These are phyloP conservation scores for Drosophila parabipectinata DNA, from an alignment of 1,140 invertebrate species.

Conservation along the genomic window DNA sequence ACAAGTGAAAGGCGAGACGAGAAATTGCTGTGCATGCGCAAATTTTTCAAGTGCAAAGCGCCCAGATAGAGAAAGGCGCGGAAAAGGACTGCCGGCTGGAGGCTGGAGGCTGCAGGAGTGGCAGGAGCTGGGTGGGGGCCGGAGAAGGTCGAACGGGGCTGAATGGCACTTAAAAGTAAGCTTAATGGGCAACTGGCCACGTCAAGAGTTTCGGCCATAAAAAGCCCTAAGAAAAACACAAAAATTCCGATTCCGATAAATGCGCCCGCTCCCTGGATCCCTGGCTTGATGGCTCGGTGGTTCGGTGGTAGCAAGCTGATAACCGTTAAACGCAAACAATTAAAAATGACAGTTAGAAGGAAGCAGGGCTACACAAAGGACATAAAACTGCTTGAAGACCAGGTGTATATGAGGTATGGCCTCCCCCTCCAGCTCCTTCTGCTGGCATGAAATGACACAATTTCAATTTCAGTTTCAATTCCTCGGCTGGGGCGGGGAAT, in stretches of 20 bases:
- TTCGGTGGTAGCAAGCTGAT: slow-evolving; percentile 28
- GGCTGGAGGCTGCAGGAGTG: neutral
- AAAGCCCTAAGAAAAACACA: slow-evolving; percentile 41
- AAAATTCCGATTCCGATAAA: slow-evolving; percentile 52
- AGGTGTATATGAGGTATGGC: slow-evolving; percentile 39
- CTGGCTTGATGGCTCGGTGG: neutral
- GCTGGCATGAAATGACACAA: slow-evolving; percentile 79
- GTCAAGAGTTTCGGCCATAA: slow-evolving; percentile 72
- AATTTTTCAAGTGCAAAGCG: slow-evolving; percentile 72
- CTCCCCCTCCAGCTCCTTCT: slow-evolving; percentile 3
- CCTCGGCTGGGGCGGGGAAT: slow-evolving; percentile 27
- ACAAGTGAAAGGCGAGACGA: slow-evolving; percentile 59
- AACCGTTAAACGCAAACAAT: slow-evolving; percentile 68
- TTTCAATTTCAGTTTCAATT: slow-evolving; percentile 64
- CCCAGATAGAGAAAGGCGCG: slow-evolving; percentile 19
- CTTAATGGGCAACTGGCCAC: slow-evolving; percentile 71
- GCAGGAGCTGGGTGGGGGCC: slow-evolving; percentile 3
- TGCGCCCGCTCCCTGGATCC: slow-evolving; percentile 13
- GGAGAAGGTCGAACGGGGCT: slow-evolving; percentile 14
- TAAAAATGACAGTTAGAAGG: slow-evolving; percentile 69
- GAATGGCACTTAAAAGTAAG: slow-evolving; percentile 72
- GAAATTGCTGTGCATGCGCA: slow-evolving; percentile 73
- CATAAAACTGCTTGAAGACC: slow-evolving; percentile 46
- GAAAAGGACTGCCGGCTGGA: neutral
- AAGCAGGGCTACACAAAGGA: slow-evolving; percentile 42